Base-by-base conservation (phyloP, 2,797 vertebrate species). In the Chloroceryle inda region DNA sequence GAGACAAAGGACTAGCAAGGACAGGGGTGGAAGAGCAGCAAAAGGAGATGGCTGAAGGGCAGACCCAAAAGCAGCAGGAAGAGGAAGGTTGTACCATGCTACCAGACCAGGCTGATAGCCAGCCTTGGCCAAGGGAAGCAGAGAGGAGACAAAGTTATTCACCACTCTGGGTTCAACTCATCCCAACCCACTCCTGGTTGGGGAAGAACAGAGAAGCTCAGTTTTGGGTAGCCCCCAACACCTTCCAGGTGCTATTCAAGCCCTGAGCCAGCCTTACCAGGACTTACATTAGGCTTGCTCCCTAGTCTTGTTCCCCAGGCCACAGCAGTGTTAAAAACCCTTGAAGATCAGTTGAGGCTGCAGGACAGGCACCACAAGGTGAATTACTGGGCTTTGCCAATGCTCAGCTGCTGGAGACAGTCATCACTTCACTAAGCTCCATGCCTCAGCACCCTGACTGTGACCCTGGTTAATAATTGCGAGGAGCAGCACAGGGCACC, bases 391-490 rank as follows among this genome's bases (percentile, higher is more conserved):
- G 23, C 10, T 78, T 42, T 78, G 16, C 8, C 33, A 38, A 22
- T 8, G 66, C 50, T 69, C 58, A 58, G 61, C 13, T 31, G 76
- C 56, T 37, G 61, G 37, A 68, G 31, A 75, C 7, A 88, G 33
- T 35, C 49, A 49, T 10, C 2, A 7, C 53, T 27, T 74, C 7
- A 9, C 19, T 17, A 47, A 68, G 29, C 12, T 50, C 44, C 78
- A 22, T 0, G 0, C 14, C 26, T 23, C 62, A 75, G 94, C 80
- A 68, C 50, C 4, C 42, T 1, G 1, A 44, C 33, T 21, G 0
- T 72, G 61, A 71, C 53, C 66, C 56, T 91, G 68, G 89, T 96
- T 95, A 97, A 96, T 96, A 27, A 95, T 85, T 89, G 29, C 26
- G 80, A 59, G 35, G 67, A 85, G 52, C 31, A 77, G 40, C 49